Percentiles rank a stretch among this genome's conserved stretches.
These are phyloP conservation scores for Cardinalis cardinalis DNA, from an alignment of 2,113 vertebrate genomes.

Conservation along the genomic window DNA sequence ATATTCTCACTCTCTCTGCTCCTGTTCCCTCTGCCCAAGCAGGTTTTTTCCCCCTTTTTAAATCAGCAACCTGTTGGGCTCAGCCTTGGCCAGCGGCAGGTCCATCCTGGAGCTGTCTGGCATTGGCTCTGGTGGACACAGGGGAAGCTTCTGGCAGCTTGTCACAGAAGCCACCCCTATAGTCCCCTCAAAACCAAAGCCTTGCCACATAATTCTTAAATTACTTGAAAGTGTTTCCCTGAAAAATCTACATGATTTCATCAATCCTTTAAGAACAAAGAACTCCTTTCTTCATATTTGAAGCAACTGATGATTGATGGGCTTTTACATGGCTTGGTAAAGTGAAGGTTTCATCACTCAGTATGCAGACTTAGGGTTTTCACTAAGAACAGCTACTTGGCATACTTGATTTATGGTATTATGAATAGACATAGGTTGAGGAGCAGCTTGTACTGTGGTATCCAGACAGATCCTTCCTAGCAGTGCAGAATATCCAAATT, in stretches of 20 bases:
- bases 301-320: background rate
- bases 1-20: background rate
- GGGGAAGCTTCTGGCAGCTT: background rate
- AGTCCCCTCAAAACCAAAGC: background rate
- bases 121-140: accelerated
- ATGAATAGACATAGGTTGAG: background rate
- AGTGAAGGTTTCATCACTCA: background rate
- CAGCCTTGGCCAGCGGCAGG: accelerated
- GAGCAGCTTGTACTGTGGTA: background rate
- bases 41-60: background rate
- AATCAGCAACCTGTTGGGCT: background rate
- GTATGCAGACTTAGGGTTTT: accelerated
- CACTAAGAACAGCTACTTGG: background rate
- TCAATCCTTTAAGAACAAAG: background rate
- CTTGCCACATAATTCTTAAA: background rate
- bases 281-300: background rate
- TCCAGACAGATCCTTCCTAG: background rate
- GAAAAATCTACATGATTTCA: background rate
- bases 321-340: background rate
- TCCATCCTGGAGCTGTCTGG: accelerated
- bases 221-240: background rate
- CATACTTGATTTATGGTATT: background rate
- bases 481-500: background rate
- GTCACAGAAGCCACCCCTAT: background rate
- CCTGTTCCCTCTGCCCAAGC: background rate